These are phyloP conservation scores for Sardina pilchardus DNA, from an alignment of 2,113 vertebrate genomes.

Conservation along the genomic window DNA sequence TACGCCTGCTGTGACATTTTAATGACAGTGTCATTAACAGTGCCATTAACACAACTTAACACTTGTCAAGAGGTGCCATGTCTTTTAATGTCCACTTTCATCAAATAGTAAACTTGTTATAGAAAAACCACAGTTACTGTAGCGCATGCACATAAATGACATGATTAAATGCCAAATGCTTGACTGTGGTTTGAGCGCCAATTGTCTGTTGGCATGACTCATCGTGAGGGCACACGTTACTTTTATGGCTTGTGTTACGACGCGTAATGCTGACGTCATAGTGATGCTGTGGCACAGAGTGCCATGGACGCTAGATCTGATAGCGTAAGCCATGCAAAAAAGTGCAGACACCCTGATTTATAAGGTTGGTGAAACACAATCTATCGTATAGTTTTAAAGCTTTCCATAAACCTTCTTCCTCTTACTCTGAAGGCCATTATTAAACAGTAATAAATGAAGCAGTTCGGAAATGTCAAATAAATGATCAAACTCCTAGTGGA, in stretches of 20 bases:
- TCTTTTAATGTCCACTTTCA: slow-evolving; percentile 7
- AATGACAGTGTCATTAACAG: slow-evolving; percentile 3
- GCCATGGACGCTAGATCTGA: slow-evolving; percentile 1
- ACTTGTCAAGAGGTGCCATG: slow-evolving; percentile 11
- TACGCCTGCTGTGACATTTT: slow-evolving; percentile 8
- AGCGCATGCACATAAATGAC: neutral
- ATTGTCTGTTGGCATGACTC: neutral
- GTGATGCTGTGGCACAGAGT: neutral
- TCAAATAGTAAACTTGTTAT: slow-evolving; percentile 8
- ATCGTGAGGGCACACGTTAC: neutral
- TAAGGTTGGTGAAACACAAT: slow-evolving; percentile 27
- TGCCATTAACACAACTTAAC: slow-evolving; percentile 2
- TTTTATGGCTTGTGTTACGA: neutral
- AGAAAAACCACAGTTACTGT: slow-evolving; percentile 8
- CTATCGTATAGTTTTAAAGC: slow-evolving; percentile 23
- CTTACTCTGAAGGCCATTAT: slow-evolving; percentile 25
- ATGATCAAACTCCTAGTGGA: slow-evolving; percentile 28
- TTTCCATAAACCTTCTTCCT: slow-evolving; percentile 29
- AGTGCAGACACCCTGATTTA: slow-evolving; percentile 29
- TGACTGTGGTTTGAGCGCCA: neutral
- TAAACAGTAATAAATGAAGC: slow-evolving; percentile 35
- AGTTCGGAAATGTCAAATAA: slow-evolving; percentile 35
- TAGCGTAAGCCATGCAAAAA: slow-evolving; percentile 17
- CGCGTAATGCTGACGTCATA: neutral
- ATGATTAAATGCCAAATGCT: neutral